Evolutionary conservation across 2,113 vertebrate genomes (phyloP), one percentile per base, ranked within the genome.

Genomic region (Chitala chitala): DNA sequence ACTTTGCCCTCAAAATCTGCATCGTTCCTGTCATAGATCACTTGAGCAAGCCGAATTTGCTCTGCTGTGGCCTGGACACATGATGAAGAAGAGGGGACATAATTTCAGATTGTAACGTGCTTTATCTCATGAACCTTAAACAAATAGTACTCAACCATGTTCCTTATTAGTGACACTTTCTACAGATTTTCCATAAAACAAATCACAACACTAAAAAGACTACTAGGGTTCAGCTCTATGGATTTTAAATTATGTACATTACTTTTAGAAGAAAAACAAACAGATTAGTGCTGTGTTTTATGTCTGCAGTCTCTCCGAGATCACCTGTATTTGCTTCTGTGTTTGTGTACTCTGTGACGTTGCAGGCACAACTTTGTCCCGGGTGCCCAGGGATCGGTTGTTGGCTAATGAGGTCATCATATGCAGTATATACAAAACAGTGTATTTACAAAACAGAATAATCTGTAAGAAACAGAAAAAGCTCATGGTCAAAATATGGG

Each of bases 351-450:
- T 82, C 78, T 95, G 93, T 84, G 92, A 83, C 63, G 86, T 71
- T 81, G 92, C 86, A 87, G 93, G 92, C 61, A 93, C 93, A 68
- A 48, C 81, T 91, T 91, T 93, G 79, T 98, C 96, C 90, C 94
- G 89, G 91, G 91, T 89, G 84, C 94, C 92, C 86, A 92, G 92
- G 87, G 90, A 83, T 84, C 92, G 93, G 88, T 94, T 95, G 88
- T 94, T 95, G 90, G 92, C 94, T 90, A 98, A 87, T 3, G 96
- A 98, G 90, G 95, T 98, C 96, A 99, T 99, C 94, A 94, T 97
- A 93, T 93, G 96, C 93, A 94, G 94, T 95, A 98, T 98, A 95
- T 98, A 98, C 94, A 98, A 96, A 98, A 94, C 90, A 94, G 91
- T 70, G 93, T 96, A 95, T 96, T 93, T 96, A 96, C 95, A 99